Evolutionary conservation across 2,797 vertebrate genomes (phyloP), one percentile per base, ranked within the genome.

Genomic region (Siniperca obscura): DNA sequence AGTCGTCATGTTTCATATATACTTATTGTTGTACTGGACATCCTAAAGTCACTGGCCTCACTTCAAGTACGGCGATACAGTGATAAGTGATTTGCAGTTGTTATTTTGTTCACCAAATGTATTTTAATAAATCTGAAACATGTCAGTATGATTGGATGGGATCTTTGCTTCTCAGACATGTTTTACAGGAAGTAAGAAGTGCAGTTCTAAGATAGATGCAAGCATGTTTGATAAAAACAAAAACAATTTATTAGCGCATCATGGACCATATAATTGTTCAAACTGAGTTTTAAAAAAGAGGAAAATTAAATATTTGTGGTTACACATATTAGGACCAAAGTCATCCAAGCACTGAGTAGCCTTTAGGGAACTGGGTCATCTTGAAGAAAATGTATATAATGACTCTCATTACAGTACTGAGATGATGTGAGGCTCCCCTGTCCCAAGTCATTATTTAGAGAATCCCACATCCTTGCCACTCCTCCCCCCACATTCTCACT

Each of bases 391-490:
- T 17, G 27, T 76, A 60, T 55, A 70, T 76, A 72, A 83, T 87
- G 74, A 78, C 80, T 83, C 74, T 86, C 59, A 75, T 80, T 86
- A 84, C 83, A 86, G 90, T 82, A 88, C 88, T 67, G 87, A 93
- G 87, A 89, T 71, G 80, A 91, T 60, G 76, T 82, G 90, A 91
- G 83, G 85, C 86, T 87, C 36, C 68, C 60, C 86, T 89, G 91
- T 90, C 88, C 93, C 88, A 14, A 59, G 89, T 88, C 83, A 56
- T 87, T 87, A 56, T 87, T 87, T 57, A 86, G 76, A 94, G 80
- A 82, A 89, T 90, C 87, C 88, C 84, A 88, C 88, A 88, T 91
- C 88, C 80, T 91, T 88, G 88, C 89, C 91, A 89, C 90, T 67
- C 90, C 91, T 80, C 90, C 79, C 83, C 83, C 88, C 88, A 87